phyloP scores from a whole-genome alignment of 2,797 vertebrate genomes.

The Remorina albescens region DNA sequence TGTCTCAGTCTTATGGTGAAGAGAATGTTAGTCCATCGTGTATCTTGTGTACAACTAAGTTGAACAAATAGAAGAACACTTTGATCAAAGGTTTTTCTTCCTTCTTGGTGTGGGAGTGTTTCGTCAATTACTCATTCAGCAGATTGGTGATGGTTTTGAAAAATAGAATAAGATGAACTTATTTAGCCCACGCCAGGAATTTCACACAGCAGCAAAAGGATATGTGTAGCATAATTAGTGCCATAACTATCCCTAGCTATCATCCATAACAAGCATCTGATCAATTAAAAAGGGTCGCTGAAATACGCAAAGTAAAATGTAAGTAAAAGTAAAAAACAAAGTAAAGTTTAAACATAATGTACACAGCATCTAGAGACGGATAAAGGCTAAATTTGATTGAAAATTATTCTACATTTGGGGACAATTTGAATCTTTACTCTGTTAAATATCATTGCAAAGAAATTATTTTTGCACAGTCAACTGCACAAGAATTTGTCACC shows the following conservation, averaged over 20 bases:
- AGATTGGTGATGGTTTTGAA: background rate
- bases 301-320: background rate
- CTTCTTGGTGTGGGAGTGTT: background rate
- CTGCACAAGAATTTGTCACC: background rate
- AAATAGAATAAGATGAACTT: background rate
- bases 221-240: background rate
- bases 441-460: background rate
- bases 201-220: background rate
- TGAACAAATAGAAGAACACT: background rate
- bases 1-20: background rate
- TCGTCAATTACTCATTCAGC: background rate
- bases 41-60: background rate
- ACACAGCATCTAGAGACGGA: background rate
- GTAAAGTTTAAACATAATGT: background rate
- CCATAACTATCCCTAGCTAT: background rate
- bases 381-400: background rate
- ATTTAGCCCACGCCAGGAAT: background rate
- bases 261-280: background rate
- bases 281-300: background rate
- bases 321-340: too few species aligned
- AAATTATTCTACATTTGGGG: background rate
- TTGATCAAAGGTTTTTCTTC: slow-evolving; percentile 1
- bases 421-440: background rate
- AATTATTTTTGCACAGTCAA: background rate
- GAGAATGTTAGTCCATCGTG: background rate